Base-by-base conservation (phyloP, 2,113 vertebrate genomes). In the Prunella himalayana region DNA sequence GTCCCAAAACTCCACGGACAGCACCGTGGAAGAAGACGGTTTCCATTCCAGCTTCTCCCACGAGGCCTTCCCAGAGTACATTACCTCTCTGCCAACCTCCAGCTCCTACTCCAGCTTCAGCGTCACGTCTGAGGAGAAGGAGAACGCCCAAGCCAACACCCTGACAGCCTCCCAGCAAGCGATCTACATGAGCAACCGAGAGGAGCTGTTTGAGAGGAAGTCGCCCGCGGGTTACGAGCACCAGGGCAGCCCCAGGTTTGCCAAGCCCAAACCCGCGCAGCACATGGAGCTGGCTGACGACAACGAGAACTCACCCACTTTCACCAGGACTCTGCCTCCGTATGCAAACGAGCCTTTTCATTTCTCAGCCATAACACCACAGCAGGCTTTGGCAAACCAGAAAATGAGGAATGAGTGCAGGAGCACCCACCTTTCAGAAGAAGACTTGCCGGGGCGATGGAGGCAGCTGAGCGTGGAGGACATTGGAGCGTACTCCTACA, bases 71-170 rank as follows among this genome's bases (percentile, higher is more conserved):
- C 97, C 98, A 0, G 98, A 98, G 79, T 99, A 99, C 23, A 98
- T 98, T 21, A 97, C 97, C 35, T 99, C 99, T 28, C 98, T 99
- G 79, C 98, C 98, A 1, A 98, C 98, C 19, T 99, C 99, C 84
- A 99, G 99, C 95, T 98, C 98, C 73, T 99, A 99, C 94, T 99
- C 99, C 28, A 99, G 99, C 97, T 99, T 99, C 97, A 99, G 99
- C 1, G 98, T 98, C 41, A 98, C 99, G 0, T 99, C 99, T 0
- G 99, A 99, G 89, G 99, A 99, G 93, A 99, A 99, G 96, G 99
- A 98, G 64, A 98, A 98, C 0, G 98, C 97, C 50, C 98, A 98
- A 59, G 98, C 98, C 92, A 97, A 98, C 98, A 98, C 99, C 7
- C 97, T 99, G 73, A 99, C 99, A 16, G 98, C 99, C 45, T 99